Evolutionary conservation across 2,888 invertebrate species (phyloP), one percentile per base, ranked within the genome.

Genomic region (Digitonthophagus gazella): DNA sequence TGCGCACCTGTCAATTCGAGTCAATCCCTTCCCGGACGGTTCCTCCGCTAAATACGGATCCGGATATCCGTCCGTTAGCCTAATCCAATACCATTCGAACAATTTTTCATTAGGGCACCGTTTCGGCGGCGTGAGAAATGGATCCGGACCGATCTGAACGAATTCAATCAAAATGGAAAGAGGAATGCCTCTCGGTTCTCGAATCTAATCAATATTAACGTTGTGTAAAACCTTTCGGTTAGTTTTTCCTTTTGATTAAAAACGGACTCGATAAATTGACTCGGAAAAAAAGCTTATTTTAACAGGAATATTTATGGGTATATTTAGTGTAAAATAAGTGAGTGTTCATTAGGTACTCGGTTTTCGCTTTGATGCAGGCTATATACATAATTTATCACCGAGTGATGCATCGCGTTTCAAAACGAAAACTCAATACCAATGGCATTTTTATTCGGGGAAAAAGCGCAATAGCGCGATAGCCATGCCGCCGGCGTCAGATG

Each of bases 191-290:
- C 16, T 61, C 18, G 19, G 15, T 14, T 57, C 19, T 11, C 19
- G 61, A n/a, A 61, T 16, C 61, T 61, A 18, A 61, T 61, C 61
- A 61, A 61, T 61, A 61, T 61, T 61, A 61, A 61, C 20, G 61
- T 61, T 18, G 61, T 20, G 20, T 61, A 61, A 61, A 61, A 61
- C 61, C 61, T 61, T 61, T n/a, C 18, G 61, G 61, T 61, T 61
- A 44, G 28, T 44, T 44, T 44, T 44, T 44, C 28, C 6, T 44
- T 44, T 44, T 44, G 28, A 44, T 44, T 44, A 44, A 44, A 44
- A 44, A 44, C 28, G 28, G 28, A 44, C 28, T 2, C 8, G 6
- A 44, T 44, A 44, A 44, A 44, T 8, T 44, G 28, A 44, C 28
- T 44, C 2, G 11, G 11, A 44, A 44, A 44, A 44, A 44, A 44